Base-by-base conservation (phyloP, 2,888 invertebrate genomes). In the Diarsia rubi region DNA sequence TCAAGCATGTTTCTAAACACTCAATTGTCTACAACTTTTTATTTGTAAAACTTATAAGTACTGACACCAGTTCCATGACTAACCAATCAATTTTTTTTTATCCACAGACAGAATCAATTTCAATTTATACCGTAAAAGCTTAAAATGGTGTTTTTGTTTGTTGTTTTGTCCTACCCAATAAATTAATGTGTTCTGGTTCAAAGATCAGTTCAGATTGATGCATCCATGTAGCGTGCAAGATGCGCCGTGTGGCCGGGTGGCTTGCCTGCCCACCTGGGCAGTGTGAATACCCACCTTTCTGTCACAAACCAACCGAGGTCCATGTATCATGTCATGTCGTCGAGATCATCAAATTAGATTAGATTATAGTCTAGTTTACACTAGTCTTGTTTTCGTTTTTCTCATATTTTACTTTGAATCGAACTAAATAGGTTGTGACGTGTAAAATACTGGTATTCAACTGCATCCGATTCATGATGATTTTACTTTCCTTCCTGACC, bases 201-300 rank as follows among this genome's bases (percentile, higher is more conserved):
- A 88, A 92, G 92, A 93, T 94, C 92, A 91, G 74, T 27, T n/a
- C 16, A 37, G 75, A 82, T 87, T 86, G 71, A 80, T 81, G 77
- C 72, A 81, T 84, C 86, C 79, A 76, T 69, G 85, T 79, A 78
- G 86, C 82, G 84, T 78, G 87, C 89, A 87, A 88, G 86, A 87
- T 87, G 86, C 83, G 82, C 62, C 83, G 86, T 83, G 86, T 71
- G 88, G 88, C 88, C 91, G 86, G 90, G 84, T 90, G 90, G 86
- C 82, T 73, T 75, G 79, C 75, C 86, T 73, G 92, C 86, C 93
- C 94, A 94, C 94, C 94, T 94, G 94, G 94, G 85, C 82, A 72
- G 49, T 47, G 16, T 9, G 59, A 42, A n/a, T 82, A 57, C 75
- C 81, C 87, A 87, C 85, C 88, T 93, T 93, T 92, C 88, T 90